A percentile compares a stretch with the other conserved stretches of the same genome.
Conservation (phyloP, 2,888 invertebrate genomes). For the Hyppa rectilinea region DNA sequence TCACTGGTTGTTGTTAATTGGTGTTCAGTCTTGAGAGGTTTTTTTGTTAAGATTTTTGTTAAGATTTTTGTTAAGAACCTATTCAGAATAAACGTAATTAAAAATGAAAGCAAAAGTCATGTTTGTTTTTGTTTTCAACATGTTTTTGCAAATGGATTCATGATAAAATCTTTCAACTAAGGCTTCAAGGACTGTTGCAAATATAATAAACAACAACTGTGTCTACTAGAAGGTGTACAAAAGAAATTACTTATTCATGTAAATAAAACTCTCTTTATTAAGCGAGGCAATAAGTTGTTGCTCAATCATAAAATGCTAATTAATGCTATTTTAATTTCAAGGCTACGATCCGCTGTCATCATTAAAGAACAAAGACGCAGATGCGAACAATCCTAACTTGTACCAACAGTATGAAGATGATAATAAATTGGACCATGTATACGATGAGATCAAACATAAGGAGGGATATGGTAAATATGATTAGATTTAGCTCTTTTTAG, state of each 20-base stretch:
- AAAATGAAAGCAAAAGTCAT: background rate
- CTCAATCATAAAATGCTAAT: slow-evolving; percentile 32
- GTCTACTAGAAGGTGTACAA: slow-evolving; percentile 32
- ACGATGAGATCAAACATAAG: slow-evolving; percentile 97
- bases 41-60: background rate
- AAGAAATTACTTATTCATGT: slow-evolving; percentile 34
- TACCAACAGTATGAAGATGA: slow-evolving; percentile 95
- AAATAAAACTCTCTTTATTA: slow-evolving; percentile 16
- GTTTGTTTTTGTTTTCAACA: too few relatives aligned
- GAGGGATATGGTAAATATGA: slow-evolving; percentile 92
- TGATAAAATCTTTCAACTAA: slow-evolving; percentile 3
- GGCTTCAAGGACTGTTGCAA: background rate
- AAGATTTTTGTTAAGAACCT: too few relatives aligned
- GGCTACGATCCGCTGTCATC: slow-evolving; percentile 92
- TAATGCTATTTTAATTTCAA: slow-evolving; percentile 45
- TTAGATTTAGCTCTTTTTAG: background rate
- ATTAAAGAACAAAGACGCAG: slow-evolving; percentile 96
- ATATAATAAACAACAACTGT: slow-evolving; percentile 41
- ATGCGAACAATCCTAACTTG: slow-evolving; percentile 96
- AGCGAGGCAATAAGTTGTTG: background rate
- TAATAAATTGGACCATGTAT: slow-evolving; percentile 95
- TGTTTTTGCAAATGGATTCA: background rate
- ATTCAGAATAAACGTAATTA: background rate
- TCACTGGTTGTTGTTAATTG: background rate
- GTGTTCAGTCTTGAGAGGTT: background rate